A percentile compares a stretch with the other conserved stretches of the same genome.
Conservation (phyloP, 2,888 invertebrate species). For the Bellardia bayeri region DNA sequence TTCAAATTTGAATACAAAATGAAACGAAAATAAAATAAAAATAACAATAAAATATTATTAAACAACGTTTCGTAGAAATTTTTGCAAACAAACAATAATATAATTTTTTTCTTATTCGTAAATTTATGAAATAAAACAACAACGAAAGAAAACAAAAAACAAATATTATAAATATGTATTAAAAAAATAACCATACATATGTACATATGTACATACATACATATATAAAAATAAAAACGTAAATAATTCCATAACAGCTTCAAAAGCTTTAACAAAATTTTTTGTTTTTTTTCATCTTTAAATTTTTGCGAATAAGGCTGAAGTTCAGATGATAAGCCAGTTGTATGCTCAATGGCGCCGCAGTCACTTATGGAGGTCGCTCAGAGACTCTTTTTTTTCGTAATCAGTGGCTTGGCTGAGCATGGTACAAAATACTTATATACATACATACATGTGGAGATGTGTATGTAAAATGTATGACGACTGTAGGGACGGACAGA, state of each 20-base stretch:
- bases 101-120: conserved; percentile 11
- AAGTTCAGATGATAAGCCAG: conserved; percentile 73
- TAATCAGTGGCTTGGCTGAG: conserved; percentile 32
- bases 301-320: conserved; percentile 66
- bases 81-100: conserved; percentile 54
- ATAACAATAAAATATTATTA: conserved; percentile 67
- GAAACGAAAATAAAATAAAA: conserved; percentile 67
- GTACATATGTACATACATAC: conserved; percentile 1
- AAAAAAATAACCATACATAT: conserved; percentile 1
- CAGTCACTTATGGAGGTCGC: conserved; percentile 64
- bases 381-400: conserved; percentile 30
- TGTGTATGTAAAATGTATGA: neutral
- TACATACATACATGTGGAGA: no score
- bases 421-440: conserved; percentile 16
- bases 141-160: conserved; percentile 51
- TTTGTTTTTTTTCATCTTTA: conserved; percentile 12
- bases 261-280: conserved; percentile 56
- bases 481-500: neutral
- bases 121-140: conserved; percentile 26
- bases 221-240: conserved; percentile 61
- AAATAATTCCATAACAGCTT: conserved; percentile 63
- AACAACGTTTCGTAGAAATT: conserved; percentile 68
- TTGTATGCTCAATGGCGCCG: conserved; percentile 62
- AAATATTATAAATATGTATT: conserved; percentile 39
- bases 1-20: conserved; percentile 71